Evolutionary conservation across 2,888 invertebrate species (phyloP), one percentile per base, ranked within the genome.

Genomic region (Dioctria rufipes): DNA sequence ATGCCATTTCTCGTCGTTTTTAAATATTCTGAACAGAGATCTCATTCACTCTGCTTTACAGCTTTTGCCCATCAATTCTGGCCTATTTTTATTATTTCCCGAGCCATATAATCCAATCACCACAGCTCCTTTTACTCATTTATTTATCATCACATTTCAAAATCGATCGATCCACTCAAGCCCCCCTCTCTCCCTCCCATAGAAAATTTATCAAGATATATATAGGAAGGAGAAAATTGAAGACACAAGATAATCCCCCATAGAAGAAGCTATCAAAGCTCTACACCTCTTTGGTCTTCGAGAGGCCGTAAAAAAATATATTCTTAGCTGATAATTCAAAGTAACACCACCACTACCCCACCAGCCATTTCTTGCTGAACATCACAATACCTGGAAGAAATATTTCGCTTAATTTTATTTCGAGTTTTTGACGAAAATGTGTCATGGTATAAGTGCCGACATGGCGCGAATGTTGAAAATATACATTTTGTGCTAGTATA

Each of bases 71-170:
- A 67, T 67, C 37, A 67, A 67, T 37, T 13, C 8, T 46, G 67
- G 43, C 49, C 67, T 67, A 67, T n/a, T 67, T 67, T 25, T 67
- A 25, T 51, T 6, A 5, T 67, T 46, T 46, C 67, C 37, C 9
- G 8, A 46, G 46, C 46, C 8, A 6, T 13, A 42, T 67, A 67
- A 67, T 67, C 67, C 67, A 67, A 67, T 67, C 67, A 67, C n/a
- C 46, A 42, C 49, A 25, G 43, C 49, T 42, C 13, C 49, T 11
- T 43, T 67, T 43, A 67, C 46, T 67, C 67, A 43, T 67, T 67
- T 46, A 67, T 67, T 67, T 67, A 67, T 67, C 67, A 67, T 67
- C 67, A 46, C 67, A 67, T 67, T 67, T 67, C 25, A 46, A 67
- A 67, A 25, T 67, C 67, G 67, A 67, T 40, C 65, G 65, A 65